Conservation (phyloP, 2,888 invertebrate species). For the Sturmia bella region DNA sequence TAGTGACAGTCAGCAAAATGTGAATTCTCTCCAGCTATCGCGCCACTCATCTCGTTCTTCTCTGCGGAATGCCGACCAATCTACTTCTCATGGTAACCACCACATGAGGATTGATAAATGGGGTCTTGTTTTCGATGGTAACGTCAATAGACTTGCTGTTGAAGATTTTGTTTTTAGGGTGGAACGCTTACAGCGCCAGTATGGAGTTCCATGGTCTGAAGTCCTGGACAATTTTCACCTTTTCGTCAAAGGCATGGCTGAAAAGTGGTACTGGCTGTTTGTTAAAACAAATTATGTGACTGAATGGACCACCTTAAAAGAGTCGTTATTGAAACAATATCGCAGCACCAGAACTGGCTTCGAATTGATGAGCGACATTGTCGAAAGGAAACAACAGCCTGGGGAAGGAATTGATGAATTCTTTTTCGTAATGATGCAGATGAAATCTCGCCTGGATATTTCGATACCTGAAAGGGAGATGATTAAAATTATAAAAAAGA, state of each 20-base stretch:
- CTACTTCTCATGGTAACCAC: not conserved
- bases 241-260: not conserved
- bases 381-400: not conserved
- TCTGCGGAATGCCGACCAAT: not conserved
- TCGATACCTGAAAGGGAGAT: conserved; percentile 33
- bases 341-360: not conserved
- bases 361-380: conserved; percentile 4
- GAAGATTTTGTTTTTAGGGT: conserved; percentile 6
- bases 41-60: not conserved
- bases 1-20: too few species aligned
- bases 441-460: not conserved
- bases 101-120: not conserved
- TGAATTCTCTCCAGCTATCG: not conserved
- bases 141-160: not conserved
- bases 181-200: not conserved
- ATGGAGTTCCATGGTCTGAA: not conserved
- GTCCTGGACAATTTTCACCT: not conserved
- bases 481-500: conserved; percentile 39
- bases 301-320: not conserved
- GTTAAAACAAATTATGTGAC: not conserved
- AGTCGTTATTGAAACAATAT: not conserved
- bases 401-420: conserved; percentile 27
- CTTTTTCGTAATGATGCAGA: conserved; percentile 13
- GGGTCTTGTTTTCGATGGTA: not conserved
- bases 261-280: conserved; percentile 10